Evolutionary conservation across 1,140 invertebrate genomes (phyloP), one percentile per base, ranked within the genome.

Genomic region (Monochamus saltuarius): DNA sequence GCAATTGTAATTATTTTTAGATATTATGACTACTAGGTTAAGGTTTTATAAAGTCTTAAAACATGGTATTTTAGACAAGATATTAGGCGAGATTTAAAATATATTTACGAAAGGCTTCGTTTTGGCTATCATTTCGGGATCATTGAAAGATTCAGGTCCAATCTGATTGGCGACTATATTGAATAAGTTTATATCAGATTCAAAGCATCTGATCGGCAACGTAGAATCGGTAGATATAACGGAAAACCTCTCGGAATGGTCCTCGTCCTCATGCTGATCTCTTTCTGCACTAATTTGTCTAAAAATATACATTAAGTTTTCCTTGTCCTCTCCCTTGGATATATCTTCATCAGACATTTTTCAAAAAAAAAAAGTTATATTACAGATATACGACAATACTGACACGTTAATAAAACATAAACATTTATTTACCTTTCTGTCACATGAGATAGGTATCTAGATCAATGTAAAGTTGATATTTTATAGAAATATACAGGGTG

Each of bases 331-430:
- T n/a, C 51, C 51, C 17, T 61, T 57, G 11, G 61, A 61, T 29
- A 66, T 63, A 46, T 61, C 61, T n/a, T 66, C 64, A 10, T 66
- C 64, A 11, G 64, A 62, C 64, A 66, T 65, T 50, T 62, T 46
- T n/a, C 6, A 2, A 29, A 29, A 29, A 29, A 29, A 29, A 29
- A 29, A 29, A 3, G 6, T 3, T 3, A 29, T 29, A 29, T 29
- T 6, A 29, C 22, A 29, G 6, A 29, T 29, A 29, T 29, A 29
- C 6, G 22, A 29, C 22, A 29, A 29, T 29, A 29, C 6, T 29
- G 22, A 29, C 22, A 29, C 2, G 22, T 29, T 29, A 29, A 2
- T 29, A 6, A 29, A 29, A 29, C 22, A 29, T 29, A 29, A 29
- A 29, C 6, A 29, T 29, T 29, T 29, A 29, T 29, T 29, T 29